These are phyloP conservation scores for Drosophila greeni DNA, from an alignment of 2,888 invertebrate genomes.

Conservation along the genomic window DNA sequence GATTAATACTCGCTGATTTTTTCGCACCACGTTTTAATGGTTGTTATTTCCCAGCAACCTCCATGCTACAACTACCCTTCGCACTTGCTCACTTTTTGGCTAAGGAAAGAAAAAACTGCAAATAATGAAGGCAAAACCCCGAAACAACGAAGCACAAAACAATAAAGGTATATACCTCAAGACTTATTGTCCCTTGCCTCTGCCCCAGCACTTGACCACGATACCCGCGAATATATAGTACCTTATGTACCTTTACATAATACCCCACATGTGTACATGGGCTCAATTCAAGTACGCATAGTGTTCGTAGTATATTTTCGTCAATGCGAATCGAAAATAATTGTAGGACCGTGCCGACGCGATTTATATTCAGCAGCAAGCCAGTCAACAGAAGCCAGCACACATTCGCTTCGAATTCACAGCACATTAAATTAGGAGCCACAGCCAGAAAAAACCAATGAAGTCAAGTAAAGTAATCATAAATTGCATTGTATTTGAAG, in stretches of 20 bases:
- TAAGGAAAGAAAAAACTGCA: slow-evolving; percentile 35
- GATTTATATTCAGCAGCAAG: slow-evolving; percentile 38
- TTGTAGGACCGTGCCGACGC: slow-evolving; percentile 54
- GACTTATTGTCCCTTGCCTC: slow-evolving; percentile 17
- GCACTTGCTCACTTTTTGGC: slow-evolving; percentile 14
- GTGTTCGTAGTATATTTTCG: slow-evolving; percentile 49
- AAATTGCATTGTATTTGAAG: not conserved
- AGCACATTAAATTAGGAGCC: slow-evolving; percentile 30
- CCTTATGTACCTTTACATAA: slow-evolving; percentile 4
- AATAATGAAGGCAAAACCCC: slow-evolving; percentile 53
- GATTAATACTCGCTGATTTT: slow-evolving; percentile 47
- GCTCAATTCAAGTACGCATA: slow-evolving; percentile 57
- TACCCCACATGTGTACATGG: not conserved
- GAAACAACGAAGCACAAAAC: slow-evolving; percentile 17
- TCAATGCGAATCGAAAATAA: slow-evolving; percentile 67
- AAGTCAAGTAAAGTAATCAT: not conserved
- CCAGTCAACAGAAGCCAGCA: slow-evolving; percentile 2
- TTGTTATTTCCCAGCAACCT: slow-evolving; percentile 14
- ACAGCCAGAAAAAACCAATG: not conserved
- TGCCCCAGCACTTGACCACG: slow-evolving; percentile 7
- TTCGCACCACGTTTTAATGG: slow-evolving; percentile 37
- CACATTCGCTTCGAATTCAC: slow-evolving; percentile 42
- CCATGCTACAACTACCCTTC: not conserved
- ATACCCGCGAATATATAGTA: slow-evolving; percentile 2
- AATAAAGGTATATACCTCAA: slow-evolving; percentile 14